Base-by-base conservation (phyloP, 1,140 invertebrate genomes). In the Protaetia brevitarsis region DNA sequence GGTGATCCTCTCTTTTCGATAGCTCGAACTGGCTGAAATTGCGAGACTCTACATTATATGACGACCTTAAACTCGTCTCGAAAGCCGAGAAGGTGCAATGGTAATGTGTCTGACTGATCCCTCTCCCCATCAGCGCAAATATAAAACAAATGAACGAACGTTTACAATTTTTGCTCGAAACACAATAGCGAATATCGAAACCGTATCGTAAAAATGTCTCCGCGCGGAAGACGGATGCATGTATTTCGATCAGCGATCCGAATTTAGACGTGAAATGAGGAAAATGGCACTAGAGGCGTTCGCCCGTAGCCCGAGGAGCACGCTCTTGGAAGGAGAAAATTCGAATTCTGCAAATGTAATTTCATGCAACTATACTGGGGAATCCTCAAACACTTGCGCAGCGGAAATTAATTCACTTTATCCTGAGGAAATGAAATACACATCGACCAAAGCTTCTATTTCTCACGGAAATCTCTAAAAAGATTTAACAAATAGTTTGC, bases 1-100 rank as follows among this genome's bases (percentile, higher is more conserved):
- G 56, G 36, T 66, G 60, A 66, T 66, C 56, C 31, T 26, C 31
- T 61, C 65, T 27, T 66, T 66, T 37, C 58, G 41, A 37, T 57
- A 56, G 58, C 16, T 61, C 36, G 37, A 65, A 65, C 30, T 26
- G 26, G 57, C 21, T 60, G 41, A 31, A 37, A 66, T 59, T 28
- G 34, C 65, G 23, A n/a, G n/a, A 19, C 30, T 66, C 31, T 61
- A 62, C 45, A 26, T 30, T 66, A 19, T 58, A 63, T 41, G 61
- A 51, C 63, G 29, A 28, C 51, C 30, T 51, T 34, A 63, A 63
- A 63, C 37, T 63, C 60, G 60, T 41, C 37, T 31, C 60, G 31
- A 63, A 45, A 41, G 23, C 37, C 31, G 19, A 45, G 51, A 23
- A 64, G 26, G 37, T 51, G 41, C 41, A 51, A 51, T 19, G 41